These are phyloP conservation scores for Netelia virgata DNA, from an alignment of 2,888 invertebrate species.

Conservation along the genomic window DNA sequence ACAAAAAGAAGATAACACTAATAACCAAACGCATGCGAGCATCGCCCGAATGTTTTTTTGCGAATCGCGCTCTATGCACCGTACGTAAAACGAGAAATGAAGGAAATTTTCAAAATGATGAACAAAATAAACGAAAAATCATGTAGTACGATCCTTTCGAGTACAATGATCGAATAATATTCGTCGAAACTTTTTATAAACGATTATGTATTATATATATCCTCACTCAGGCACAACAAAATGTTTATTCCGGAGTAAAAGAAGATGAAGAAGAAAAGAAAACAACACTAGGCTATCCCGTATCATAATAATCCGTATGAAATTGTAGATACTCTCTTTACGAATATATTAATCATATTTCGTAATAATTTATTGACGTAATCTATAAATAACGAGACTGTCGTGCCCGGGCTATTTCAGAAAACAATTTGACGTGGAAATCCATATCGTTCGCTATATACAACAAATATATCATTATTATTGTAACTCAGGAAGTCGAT, in stretches of 20 bases:
- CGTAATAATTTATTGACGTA: conserved; percentile 67
- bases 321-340: conserved; percentile 60
- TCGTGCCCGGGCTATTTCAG: conserved; percentile 57
- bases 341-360: conserved; percentile 64
- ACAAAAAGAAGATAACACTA: not conserved
- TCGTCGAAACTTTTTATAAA: conserved; percentile 49
- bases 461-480: conserved; percentile 16
- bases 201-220: conserved; percentile 51
- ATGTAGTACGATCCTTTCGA: conserved; percentile 14
- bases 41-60: not conserved
- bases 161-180: conserved; percentile 5
- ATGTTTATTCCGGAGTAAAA: not conserved
- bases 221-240: conserved; percentile 56
- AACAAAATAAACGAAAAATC: conserved; percentile 3
- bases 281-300: conserved; percentile 44
- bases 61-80: not conserved
- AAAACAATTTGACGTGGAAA: conserved; percentile 35
- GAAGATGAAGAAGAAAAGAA: conserved; percentile 8
- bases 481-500: conserved; percentile 40
- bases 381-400: conserved; percentile 59
- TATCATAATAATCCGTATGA: conserved; percentile 51
- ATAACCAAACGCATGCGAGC: conserved; percentile 14
- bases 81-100: not conserved
- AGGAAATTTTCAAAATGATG: conserved; percentile 8
- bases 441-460: conserved; percentile 33